A percentile compares a stretch with the other conserved stretches of the same genome.
Evolutionary conservation across 2,888 invertebrate genomes (phyloP).

Genomic region (Boloria selene): DNA sequence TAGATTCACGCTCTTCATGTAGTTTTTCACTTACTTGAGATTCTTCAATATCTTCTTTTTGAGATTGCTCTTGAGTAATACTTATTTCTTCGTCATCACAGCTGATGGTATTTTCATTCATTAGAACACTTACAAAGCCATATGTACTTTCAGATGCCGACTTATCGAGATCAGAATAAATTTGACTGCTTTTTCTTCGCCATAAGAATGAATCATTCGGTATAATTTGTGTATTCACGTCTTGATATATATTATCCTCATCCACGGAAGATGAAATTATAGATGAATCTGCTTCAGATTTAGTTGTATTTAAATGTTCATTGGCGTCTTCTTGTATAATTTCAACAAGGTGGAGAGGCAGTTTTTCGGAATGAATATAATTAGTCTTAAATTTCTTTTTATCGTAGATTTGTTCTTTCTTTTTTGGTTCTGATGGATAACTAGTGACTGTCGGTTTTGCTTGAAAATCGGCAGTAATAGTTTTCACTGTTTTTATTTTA

Average conservation of each 20-base stretch:
- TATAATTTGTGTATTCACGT: slow-evolving; percentile 67
- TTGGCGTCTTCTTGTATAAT: slow-evolving; percentile 73
- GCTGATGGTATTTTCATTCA: slow-evolving; percentile 53
- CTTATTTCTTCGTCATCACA: slow-evolving; percentile 47
- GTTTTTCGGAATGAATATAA: slow-evolving; percentile 73
- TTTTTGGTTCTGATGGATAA: slow-evolving; percentile 43
- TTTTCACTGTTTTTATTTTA: slow-evolving; percentile 76
- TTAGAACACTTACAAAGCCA: slow-evolving; percentile 59
- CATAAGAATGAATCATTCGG: slow-evolving; percentile 87
- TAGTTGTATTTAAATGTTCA: slow-evolving; percentile 48
- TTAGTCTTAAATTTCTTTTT: slow-evolving; percentile 74
- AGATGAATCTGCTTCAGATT: slow-evolving; percentile 36
- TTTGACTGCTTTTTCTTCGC: slow-evolving; percentile 77
- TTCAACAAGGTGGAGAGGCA: slow-evolving; percentile 71
- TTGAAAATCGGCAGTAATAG: slow-evolving; percentile 48
- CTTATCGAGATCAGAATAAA: slow-evolving; percentile 69
- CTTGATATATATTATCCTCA: slow-evolving; percentile 49
- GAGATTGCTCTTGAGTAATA: slow-evolving; percentile 53
- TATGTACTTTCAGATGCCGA: slow-evolving; percentile 63
- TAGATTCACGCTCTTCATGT: slow-evolving; percentile 49
- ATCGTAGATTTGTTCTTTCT: slow-evolving; percentile 70
- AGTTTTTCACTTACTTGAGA: slow-evolving; percentile 49
- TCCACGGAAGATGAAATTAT: slow-evolving; percentile 34
- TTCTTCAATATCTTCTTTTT: slow-evolving; percentile 41
- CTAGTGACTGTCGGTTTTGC: slow-evolving; percentile 44